Conservation (phyloP, 2,888 invertebrate genomes). For the Nasonovia ribisnigri region DNA sequence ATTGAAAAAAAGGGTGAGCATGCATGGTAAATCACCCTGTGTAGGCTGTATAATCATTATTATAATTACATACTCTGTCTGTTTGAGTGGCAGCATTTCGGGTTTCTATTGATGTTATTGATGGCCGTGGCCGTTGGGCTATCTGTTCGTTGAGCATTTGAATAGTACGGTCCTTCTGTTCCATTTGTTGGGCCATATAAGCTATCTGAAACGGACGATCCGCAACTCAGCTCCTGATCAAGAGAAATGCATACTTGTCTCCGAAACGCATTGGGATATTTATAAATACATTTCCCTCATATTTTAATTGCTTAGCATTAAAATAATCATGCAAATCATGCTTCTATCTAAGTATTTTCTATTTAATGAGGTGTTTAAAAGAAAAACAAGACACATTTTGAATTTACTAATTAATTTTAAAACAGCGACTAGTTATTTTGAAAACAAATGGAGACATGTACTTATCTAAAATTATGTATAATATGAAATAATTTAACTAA, state of each 20-base stretch:
- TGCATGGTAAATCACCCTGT: neutral
- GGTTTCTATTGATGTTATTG: constrained; percentile 70
- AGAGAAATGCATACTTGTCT: constrained; percentile 62
- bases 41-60: neutral
- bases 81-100: constrained; percentile 87
- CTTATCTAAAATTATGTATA: neutral
- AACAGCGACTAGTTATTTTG: neutral
- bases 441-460: constrained; percentile 58
- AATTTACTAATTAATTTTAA: constrained; percentile 41
- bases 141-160: constrained; percentile 84
- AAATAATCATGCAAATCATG: constrained; percentile 62
- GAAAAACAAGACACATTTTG: constrained; percentile 61
- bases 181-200: constrained; percentile 79
- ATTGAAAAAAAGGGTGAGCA: neutral
- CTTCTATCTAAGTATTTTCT: constrained; percentile 53
- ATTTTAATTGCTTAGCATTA: constrained; percentile 53
- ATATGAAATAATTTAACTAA: constrained; percentile 21
- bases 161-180: constrained; percentile 87
- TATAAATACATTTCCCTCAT: constrained; percentile 44
- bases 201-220: constrained; percentile 63
- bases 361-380: constrained; percentile 42
- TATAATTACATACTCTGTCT: constrained; percentile 77
- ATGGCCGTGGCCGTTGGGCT: constrained; percentile 69
- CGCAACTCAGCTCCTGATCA: constrained; percentile 64
- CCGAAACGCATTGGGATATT: constrained; percentile 44